Percentiles rank a stretch among this genome's conserved stretches.
These are phyloP conservation scores for Tetrao urogallus DNA, from an alignment of 2,113 vertebrate genomes.

Conservation along the genomic window DNA sequence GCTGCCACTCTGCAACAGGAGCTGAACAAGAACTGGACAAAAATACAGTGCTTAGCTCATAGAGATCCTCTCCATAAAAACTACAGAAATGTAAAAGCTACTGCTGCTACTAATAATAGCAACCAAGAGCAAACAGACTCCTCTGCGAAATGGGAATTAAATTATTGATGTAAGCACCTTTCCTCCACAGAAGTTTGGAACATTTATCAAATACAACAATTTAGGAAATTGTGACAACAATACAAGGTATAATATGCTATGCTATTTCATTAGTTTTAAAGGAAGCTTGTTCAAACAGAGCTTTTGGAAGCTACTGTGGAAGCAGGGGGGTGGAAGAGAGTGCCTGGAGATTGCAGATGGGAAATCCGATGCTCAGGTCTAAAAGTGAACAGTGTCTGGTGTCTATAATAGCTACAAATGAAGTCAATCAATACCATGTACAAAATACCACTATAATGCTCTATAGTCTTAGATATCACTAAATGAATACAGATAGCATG, in stretches of 20 bases:
- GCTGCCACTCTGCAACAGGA: neutral
- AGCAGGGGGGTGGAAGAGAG: neutral
- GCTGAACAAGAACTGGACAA: neutral
- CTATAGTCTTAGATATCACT: conserved; percentile 78
- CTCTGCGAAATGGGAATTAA: neutral
- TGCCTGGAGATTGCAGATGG: conserved; percentile 69
- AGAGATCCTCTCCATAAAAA: neutral
- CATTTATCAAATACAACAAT: neutral
- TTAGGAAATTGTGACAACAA: neutral
- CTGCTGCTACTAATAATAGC: neutral
- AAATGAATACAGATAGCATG: conserved; percentile 81
- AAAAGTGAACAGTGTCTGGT: conserved; percentile 73
- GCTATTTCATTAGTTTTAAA: neutral
- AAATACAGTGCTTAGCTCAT: neutral
- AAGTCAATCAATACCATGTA: conserved; percentile 83
- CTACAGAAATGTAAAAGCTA: neutral
- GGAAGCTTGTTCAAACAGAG: neutral
- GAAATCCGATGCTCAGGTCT: conserved; percentile 75
- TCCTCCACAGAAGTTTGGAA: accelerated
- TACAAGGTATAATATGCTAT: neutral
- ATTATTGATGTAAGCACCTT: neutral
- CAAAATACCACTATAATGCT: conserved; percentile 74
- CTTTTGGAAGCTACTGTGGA: conserved; percentile 42
- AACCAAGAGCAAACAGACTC: neutral
- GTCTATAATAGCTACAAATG: conserved; percentile 81